Percentiles rank a stretch among this genome's conserved stretches.
Conservation (phyloP, 2,888 invertebrate genomes). For the Germaria angustata region DNA sequence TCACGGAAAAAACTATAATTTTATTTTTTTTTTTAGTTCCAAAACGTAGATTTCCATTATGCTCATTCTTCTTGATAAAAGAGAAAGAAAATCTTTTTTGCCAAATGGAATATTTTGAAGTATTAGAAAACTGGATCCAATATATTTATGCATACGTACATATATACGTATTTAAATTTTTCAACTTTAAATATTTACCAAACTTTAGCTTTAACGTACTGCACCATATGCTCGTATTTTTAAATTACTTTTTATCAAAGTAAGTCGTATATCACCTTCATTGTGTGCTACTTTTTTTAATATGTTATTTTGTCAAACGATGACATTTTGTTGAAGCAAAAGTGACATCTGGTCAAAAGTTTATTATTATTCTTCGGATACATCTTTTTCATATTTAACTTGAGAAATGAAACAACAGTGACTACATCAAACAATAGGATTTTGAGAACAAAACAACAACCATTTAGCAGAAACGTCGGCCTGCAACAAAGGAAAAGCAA, state of each 20-base stretch:
- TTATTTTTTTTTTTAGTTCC: too few species aligned
- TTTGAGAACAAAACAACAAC: conserved; percentile 43
- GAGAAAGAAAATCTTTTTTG: too few species aligned
- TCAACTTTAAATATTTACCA: too few species aligned
- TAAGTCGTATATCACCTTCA: background rate
- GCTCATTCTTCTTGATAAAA: too few species aligned
- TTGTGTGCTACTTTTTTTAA: conserved; percentile 2
- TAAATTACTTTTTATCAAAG: background rate
- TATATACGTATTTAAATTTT: too few species aligned
- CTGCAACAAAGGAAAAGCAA: background rate
- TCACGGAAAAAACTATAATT: too few species aligned
- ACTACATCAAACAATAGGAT: conserved; percentile 47
- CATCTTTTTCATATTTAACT: conserved; percentile 4
- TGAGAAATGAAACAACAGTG: conserved; percentile 41
- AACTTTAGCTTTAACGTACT: too few species aligned
- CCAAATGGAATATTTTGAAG: too few species aligned
- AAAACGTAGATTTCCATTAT: too few species aligned
- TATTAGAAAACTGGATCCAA: too few species aligned
- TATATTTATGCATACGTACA: too few species aligned
- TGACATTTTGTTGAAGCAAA: conserved; percentile 44
- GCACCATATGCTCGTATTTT: conserved; percentile 2
- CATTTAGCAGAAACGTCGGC: conserved; percentile 27
- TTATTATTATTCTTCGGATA: conserved; percentile 26
- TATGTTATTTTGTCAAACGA: conserved; percentile 44
- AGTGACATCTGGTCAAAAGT: conserved; percentile 53